Conservation (phyloP, 2,888 invertebrate species). For the Acanthosepion pharaonis region DNA sequence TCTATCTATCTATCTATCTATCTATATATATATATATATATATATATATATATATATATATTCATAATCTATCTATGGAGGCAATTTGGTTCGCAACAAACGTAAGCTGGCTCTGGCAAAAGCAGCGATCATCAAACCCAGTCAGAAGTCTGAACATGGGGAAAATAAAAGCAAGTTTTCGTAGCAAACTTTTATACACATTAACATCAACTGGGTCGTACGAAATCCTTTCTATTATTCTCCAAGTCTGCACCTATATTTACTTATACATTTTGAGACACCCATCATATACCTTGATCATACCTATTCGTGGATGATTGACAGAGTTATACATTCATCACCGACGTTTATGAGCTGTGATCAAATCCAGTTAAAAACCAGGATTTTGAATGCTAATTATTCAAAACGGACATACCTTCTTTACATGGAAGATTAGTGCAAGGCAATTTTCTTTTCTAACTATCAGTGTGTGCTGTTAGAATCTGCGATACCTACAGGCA, state of each 20-base stretch:
- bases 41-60: background rate
- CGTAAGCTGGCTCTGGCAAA: too few species aligned
- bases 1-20: background rate
- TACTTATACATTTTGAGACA: background rate
- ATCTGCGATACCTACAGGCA: too few species aligned
- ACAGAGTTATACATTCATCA: background rate
- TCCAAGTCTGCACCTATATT: background rate
- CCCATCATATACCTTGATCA: background rate
- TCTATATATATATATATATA: background rate
- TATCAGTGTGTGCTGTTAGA: too few species aligned
- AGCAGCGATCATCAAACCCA: too few species aligned
- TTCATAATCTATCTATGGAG: background rate
- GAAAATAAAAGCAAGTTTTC: too few species aligned
- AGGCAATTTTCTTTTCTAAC: too few species aligned
- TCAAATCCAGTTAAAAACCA: background rate
- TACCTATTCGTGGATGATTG: background rate
- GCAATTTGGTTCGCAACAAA: too few species aligned
- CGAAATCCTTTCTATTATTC: background rate
- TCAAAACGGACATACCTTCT: background rate
- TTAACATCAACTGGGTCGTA: background rate
- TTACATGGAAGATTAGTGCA: too few species aligned
- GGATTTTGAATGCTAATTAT: background rate
- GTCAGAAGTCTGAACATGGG: too few species aligned
- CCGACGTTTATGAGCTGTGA: background rate
- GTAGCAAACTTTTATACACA: background rate